Evolutionary conservation across 2,113 vertebrate genomes (phyloP), one percentile per base, ranked within the genome.

Genomic region (Redunca redunca): DNA sequence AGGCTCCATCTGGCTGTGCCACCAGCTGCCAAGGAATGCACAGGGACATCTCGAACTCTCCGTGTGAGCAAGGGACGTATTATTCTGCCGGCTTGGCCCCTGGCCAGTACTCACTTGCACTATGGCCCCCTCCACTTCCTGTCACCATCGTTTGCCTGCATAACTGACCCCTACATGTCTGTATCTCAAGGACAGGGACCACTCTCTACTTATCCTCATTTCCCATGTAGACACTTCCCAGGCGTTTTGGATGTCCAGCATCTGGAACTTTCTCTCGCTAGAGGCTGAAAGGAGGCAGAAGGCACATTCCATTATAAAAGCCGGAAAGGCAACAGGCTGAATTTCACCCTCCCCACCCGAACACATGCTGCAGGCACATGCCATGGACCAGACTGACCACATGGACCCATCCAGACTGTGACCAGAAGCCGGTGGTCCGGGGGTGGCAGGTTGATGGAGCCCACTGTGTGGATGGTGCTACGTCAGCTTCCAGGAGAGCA

Each of bases 321-420:
- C 48, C 5, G 14, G 46, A 62, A 46, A 30, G 21, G 23, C 6
- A 28, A 23, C 40, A 23, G n/a, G 28, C 28, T 43, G 62, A 4
- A 26, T 62, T 55, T 16, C 1, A 2, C 26, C 33, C 48, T 81
- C 36, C 10, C 36, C 26, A 0, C 28, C 30, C 14, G 21, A 78
- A 33, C 6, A 43, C 40, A 1, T 0, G 3, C 5, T n/a, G 12
- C 3, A 33, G 28, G 43, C 26, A 7, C 0, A 4, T 10, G 57
- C 25, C 30, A 7, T 6, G 7, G 26, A 23, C 83, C 23, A 17
- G 19, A 19, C 48, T 11, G 1, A 2, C 16, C 28, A 15, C 57
- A 60, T 11, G 48, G 19, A 7, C 50, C 48, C 23, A 16, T 78
- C 82, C 74, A 52, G 43, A 9, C 30, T 16, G 53, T 13, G 30